Evolutionary conservation across 2,113 vertebrate genomes (phyloP).

Genomic region (Hiodon tergisus): DNA sequence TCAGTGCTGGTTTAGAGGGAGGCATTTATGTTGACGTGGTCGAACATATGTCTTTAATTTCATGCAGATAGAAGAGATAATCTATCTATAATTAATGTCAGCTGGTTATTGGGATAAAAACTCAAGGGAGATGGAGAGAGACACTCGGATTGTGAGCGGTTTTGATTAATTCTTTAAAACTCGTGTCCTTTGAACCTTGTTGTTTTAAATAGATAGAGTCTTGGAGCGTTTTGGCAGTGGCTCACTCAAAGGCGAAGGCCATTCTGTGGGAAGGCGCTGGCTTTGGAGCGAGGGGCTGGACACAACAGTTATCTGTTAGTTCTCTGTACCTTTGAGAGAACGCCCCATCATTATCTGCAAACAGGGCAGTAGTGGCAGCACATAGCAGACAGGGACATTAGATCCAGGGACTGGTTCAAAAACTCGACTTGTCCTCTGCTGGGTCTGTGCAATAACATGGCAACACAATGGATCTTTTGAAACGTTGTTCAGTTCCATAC

Average conservation of each 20-base stretch:
- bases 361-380: constrained; percentile 27
- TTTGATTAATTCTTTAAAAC: constrained; percentile 24
- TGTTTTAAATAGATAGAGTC: constrained; percentile 19
- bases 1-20: constrained; percentile 9
- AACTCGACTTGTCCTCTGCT: neutral
- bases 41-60: constrained; percentile 32
- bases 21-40: constrained; percentile 9
- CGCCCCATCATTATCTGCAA: constrained; percentile 33
- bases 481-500: neutral
- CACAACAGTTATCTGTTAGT: constrained; percentile 34
- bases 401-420: neutral
- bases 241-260: constrained; percentile 43
- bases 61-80: constrained; percentile 29
- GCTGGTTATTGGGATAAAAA: constrained; percentile 14
- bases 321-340: constrained; percentile 36
- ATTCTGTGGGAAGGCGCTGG: constrained; percentile 19
- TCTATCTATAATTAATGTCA: constrained; percentile 33
- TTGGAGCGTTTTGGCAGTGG: constrained; percentile 32
- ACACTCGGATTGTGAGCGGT: neutral
- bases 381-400: constrained; percentile 14
- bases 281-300: constrained; percentile 21
- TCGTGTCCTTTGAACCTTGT: constrained; percentile 27
- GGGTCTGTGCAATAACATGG: neutral
- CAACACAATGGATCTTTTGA: neutral
- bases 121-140: neutral